Base-by-base conservation (phyloP, 1,140 invertebrate genomes). In the Antheraea mylitta region DNA sequence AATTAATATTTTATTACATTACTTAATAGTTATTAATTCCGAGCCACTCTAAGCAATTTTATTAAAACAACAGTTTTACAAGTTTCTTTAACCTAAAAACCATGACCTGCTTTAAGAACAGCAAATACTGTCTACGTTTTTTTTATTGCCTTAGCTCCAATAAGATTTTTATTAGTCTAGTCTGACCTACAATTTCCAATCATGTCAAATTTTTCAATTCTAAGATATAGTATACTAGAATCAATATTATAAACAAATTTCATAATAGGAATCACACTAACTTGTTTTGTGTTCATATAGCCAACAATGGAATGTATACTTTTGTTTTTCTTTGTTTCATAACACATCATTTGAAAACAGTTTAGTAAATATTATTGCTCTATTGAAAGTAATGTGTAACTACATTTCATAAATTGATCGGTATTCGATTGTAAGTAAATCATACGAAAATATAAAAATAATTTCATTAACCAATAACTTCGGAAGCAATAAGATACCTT, bases 401-500 rank as follows among this genome's bases (percentile, higher is more conserved):
- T 53, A 53, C 6, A 16, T 53, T 53, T 53, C 11, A 53, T 16
- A 53, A 53, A 53, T 53, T 16, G 45, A 53, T 53, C 13, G 22
- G 22, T 30, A 30, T 30, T 30, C 22, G 1, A 4, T 30, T 2
- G 16, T 53, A 53, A 53, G 16, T 53, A 53, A 53, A 53, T 53
- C 11, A 53, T 53, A 53, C 11, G 45, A 16, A 53, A 53, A 53
- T 16, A 22, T 30, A 53, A 53, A 10, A 53, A 13, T 16, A 53
- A 53, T 53, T 37, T 66, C 30, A 37, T 18, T 7, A 66, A 66
- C 65, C 53, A 59, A 60, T 59, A 30, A 58, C 19, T 66, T 36
- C n/a, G 65, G 30, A 59, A 65, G 38, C 58, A 65, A 66, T 58
- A 58, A 53, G 19, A 22, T 37, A 36, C 65, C 19, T 71, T 36